Base-by-base conservation (phyloP, 2,797 vertebrate genomes). In the Cyclopterus lumpus region DNA sequence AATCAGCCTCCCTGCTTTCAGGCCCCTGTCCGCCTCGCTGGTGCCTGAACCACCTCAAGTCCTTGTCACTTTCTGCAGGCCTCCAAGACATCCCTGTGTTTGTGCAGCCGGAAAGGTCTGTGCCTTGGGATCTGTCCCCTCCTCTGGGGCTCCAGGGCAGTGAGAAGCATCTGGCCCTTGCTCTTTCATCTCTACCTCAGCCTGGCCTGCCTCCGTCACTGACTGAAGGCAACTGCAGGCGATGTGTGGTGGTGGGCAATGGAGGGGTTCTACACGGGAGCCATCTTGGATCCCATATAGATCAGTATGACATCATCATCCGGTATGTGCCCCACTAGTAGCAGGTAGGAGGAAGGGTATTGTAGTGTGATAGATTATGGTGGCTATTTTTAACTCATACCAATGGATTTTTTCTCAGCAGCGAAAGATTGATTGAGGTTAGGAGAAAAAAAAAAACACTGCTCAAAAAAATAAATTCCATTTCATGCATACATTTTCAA, bases 191-290 rank as follows among this genome's bases (percentile, higher is more conserved):
- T 11, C 86, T 96, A 73, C 94, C 95, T 49, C 81, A 92, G 62
- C 84, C 83, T 0, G 89, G 91, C 4, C 58, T 89, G 34, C 93
- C 94, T 11, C 42, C 71, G 8, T 81, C 69, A 1, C 63, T 93
- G 55, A 55, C 30, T 24, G 74, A 81, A 8, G 75, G 81, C 14
- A 57, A 74, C 54, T 95, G 95, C 89, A 93, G 64, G 73, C 90
- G 91, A 60, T 96, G 95, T 12, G 82, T 95, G 75, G 95, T 96
- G 79, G 93, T 96, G 63, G 95, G 95, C 34, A 96, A 74, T 2
- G 95, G 95, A 32, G 94, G 95, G 22, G 66, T 95, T 63, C 94
- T 96, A 79, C 86, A 91, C 0, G 93, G 93, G 12, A 95, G 93
- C 85, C 90, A 90, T 66, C 94, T 96, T 63, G 95, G 95, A 57